Conservation (phyloP, 2,797 vertebrate genomes). For the Micrastur ruficollis region DNA sequence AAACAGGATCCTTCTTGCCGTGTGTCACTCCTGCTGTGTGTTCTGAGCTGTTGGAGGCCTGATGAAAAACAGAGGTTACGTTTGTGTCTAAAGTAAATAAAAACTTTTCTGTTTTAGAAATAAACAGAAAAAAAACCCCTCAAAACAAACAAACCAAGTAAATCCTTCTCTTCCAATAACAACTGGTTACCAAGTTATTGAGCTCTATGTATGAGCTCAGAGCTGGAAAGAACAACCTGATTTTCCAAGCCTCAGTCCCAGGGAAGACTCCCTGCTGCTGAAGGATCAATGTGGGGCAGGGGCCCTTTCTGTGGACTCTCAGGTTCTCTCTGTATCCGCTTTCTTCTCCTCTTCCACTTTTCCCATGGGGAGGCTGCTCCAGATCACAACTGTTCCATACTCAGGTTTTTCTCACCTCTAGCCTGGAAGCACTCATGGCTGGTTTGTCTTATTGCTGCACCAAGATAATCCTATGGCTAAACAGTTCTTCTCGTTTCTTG, state of each 20-base stretch:
- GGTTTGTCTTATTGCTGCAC: neutral
- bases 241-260: neutral
- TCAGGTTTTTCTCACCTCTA: neutral
- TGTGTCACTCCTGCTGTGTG: neutral
- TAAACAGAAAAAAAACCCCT: neutral
- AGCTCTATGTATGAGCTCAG: neutral
- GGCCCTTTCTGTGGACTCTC: neutral
- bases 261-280: neutral
- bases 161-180: neutral
- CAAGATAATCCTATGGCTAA: neutral
- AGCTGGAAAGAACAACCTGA: neutral
- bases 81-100: neutral
- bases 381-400: neutral
- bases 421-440: neutral
- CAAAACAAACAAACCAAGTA: neutral
- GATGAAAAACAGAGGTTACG: neutral
- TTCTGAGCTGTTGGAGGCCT: neutral
- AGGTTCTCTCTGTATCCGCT: neutral
- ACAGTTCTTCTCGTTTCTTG: rapidly evolving
- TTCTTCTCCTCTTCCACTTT: neutral
- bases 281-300: neutral
- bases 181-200: neutral
- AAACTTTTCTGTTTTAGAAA: neutral
- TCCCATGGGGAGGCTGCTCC: neutral
- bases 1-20: neutral